Evolutionary conservation across 2,113 vertebrate genomes (phyloP).

Genomic region (Stictonetta naevosa): DNA sequence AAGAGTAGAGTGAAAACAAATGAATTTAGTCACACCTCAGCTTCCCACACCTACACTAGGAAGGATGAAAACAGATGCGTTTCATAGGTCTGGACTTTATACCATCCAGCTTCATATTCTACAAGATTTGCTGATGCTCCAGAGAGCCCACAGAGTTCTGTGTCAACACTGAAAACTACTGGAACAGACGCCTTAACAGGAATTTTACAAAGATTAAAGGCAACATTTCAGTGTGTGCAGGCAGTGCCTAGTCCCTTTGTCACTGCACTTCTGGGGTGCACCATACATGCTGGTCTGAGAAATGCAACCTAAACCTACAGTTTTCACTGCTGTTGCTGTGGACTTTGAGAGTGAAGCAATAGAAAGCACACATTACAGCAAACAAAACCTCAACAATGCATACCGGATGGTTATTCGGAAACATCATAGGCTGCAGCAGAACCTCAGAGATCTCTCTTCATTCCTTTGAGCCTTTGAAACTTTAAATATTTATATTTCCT

Average conservation of each 20-base stretch:
- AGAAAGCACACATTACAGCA: background rate
- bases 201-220: background rate
- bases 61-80: background rate
- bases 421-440: background rate
- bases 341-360: slow-evolving; percentile 9
- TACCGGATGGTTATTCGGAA: background rate
- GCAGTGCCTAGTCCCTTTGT: background rate
- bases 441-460: background rate
- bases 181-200: background rate
- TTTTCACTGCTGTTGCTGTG: background rate
- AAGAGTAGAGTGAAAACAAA: background rate
- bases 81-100: background rate
- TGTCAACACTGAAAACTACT: background rate
- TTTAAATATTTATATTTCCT: slow-evolving; percentile 55
- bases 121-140: background rate
- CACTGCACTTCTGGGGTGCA: background rate
- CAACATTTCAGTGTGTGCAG: accelerated
- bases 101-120: background rate
- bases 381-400: background rate
- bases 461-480: slow-evolving; percentile 35
- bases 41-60: background rate
- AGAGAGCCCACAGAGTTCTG: background rate
- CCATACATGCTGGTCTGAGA: accelerated
- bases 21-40: background rate
- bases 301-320: background rate